phyloP scores from a whole-genome alignment of 2,888 invertebrate genomes.

The Synanthedon tipuliformis region DNA sequence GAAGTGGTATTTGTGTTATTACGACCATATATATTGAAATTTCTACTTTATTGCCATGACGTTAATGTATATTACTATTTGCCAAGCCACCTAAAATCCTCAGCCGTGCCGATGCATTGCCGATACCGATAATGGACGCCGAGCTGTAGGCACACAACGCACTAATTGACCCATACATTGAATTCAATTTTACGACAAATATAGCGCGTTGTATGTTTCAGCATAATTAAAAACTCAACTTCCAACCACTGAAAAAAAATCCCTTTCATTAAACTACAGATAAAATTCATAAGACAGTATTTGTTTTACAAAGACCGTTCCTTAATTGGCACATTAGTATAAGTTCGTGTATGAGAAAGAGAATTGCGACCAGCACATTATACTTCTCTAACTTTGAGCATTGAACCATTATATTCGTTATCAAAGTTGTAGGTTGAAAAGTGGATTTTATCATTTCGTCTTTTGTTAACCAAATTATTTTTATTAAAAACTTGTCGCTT shows the following conservation, averaged over 20 bases:
- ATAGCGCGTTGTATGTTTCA: not conserved
- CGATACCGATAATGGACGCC: too few relatives aligned
- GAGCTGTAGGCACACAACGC: too few relatives aligned
- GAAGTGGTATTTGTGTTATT: too few relatives aligned
- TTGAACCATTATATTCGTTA: constrained; percentile 8
- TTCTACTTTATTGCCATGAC: too few relatives aligned
- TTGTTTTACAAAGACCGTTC: constrained; percentile 6
- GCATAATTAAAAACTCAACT: not conserved
- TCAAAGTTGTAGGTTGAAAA: constrained; percentile 4
- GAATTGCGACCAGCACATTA: constrained; percentile 42
- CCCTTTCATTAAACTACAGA: not conserved
- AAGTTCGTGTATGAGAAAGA: constrained; percentile 5
- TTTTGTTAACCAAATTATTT: not conserved
- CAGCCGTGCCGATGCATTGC: too few relatives aligned
- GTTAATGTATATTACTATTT: too few relatives aligned
- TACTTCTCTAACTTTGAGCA: constrained; percentile 22
- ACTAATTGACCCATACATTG: too few relatives aligned
- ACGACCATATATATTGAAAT: too few relatives aligned
- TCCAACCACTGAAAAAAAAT: not conserved
- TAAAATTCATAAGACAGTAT: constrained; percentile 29
- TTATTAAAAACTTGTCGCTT: too few relatives aligned
- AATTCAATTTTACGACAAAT: too few relatives aligned
- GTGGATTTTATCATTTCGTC: not conserved
- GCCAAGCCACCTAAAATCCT: too few relatives aligned
- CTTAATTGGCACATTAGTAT: constrained; percentile 38